These are phyloP conservation scores for Sminthopsis crassicaudata DNA, from an alignment of 2,113 vertebrate species.

Conservation along the genomic window DNA sequence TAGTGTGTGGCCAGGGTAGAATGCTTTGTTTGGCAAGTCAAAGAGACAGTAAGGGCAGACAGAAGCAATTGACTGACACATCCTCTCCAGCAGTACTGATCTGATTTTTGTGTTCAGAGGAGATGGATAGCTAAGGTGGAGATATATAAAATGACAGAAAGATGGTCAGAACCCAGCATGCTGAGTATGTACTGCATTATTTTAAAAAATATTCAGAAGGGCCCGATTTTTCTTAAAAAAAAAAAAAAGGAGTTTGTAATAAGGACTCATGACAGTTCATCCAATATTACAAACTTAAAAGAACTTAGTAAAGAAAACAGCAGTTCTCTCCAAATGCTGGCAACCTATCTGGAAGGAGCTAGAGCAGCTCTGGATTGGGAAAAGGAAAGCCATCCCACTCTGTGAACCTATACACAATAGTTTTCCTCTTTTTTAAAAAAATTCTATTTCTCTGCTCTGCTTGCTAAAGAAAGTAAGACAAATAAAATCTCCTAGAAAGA, in stretches of 20 bases:
- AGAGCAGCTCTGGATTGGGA: not conserved
- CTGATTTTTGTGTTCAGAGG: no score
- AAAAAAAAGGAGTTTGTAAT: not conserved
- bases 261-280: not conserved
- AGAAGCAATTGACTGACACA: no score
- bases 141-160: no score
- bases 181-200: no score
- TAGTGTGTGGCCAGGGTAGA: no score
- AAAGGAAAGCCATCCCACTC: not conserved
- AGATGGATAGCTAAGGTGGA: no score
- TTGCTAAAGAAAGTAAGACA: not conserved
- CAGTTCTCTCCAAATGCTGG: not conserved
- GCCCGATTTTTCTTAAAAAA: conserved; percentile 3
- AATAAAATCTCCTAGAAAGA: no score
- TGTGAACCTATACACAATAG: not conserved
- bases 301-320: not conserved
- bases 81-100: no score
- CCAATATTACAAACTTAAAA: not conserved
- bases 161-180: no score
- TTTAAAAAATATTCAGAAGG: conserved; percentile 10
- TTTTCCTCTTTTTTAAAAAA: not conserved
- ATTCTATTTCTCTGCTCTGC: not conserved
- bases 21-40: no score
- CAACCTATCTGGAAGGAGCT: not conserved
- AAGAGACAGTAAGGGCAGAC: no score